These are phyloP conservation scores for Chelon auratus DNA, from an alignment of 2,797 vertebrate genomes.

Conservation along the genomic window DNA sequence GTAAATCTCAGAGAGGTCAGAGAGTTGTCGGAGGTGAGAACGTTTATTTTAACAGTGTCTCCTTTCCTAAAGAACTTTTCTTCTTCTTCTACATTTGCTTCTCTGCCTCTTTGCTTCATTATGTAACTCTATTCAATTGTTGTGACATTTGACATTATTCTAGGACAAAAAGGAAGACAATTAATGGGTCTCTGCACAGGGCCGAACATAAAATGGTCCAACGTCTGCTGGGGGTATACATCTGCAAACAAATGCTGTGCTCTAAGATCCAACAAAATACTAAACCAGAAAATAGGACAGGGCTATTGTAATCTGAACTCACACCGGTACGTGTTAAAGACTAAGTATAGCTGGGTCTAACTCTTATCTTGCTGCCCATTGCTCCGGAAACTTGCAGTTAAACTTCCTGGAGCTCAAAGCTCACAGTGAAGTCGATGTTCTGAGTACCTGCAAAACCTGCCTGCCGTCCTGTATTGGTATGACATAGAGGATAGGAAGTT, in stretches of 20 bases:
- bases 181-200: constrained; percentile 1
- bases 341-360: constrained; percentile 5
- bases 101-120: background rate
- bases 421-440: background rate
- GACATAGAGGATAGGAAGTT: constrained; percentile 2
- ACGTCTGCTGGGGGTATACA: constrained; percentile 32
- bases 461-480: background rate
- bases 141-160: constrained; percentile 13
- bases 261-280: constrained; percentile 20
- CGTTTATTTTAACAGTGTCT: background rate
- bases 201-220: constrained; percentile 27
- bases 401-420: background rate
- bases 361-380: constrained; percentile 4
- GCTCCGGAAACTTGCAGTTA: constrained; percentile 1
- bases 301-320: constrained; percentile 19
- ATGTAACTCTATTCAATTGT: background rate
- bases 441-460: background rate
- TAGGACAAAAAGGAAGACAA: constrained; percentile 15
- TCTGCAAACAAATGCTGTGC: constrained; percentile 11
- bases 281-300: constrained; percentile 23
- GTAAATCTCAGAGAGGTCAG: background rate
- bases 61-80: too few species aligned
- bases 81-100: constrained; percentile 1
- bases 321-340: background rate
- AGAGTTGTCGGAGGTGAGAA: background rate